phyloP scores from a whole-genome alignment of 1,140 invertebrate species.

The Drosophila athabasca region DNA sequence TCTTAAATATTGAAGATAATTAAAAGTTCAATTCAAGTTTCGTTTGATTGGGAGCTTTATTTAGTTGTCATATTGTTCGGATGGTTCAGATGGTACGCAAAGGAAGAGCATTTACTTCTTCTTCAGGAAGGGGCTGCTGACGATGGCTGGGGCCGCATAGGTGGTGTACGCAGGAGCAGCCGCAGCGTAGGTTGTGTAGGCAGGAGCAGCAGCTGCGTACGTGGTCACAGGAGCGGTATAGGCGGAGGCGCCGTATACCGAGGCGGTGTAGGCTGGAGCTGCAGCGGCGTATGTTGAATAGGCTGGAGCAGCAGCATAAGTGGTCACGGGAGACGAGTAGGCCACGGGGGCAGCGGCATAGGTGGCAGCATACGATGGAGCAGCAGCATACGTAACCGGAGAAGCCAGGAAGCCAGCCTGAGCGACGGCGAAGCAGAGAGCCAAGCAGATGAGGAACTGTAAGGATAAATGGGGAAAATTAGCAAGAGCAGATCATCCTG shows the following conservation, averaged over 20 bases:
- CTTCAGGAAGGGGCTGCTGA: slow-evolving; percentile 74
- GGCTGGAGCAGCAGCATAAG: slow-evolving; percentile 42
- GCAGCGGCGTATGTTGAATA: slow-evolving; percentile 59
- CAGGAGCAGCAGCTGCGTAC: slow-evolving; percentile 43
- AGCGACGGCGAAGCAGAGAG: slow-evolving; percentile 70
- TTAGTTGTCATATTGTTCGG: slow-evolving; percentile 27
- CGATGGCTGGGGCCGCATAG: slow-evolving; percentile 47
- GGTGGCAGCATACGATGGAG: slow-evolving; percentile 56
- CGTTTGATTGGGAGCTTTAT: slow-evolving; percentile 45
- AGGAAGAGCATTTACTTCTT: slow-evolving; percentile 59
- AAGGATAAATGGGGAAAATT: slow-evolving; percentile 9
- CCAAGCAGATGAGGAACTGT: slow-evolving; percentile 75
- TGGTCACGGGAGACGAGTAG: slow-evolving; percentile 55
- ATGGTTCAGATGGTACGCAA: background rate
- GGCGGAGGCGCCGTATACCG: slow-evolving; percentile 29
- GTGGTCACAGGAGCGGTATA: slow-evolving; percentile 44
- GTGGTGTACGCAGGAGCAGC: slow-evolving; percentile 36
- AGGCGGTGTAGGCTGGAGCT: slow-evolving; percentile 61
- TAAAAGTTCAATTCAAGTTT: background rate
- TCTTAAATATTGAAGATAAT: background rate
- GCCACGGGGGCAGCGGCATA: slow-evolving; percentile 64
- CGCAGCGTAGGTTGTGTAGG: slow-evolving; percentile 51
- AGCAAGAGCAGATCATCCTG: background rate
- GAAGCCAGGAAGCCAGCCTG: slow-evolving; percentile 70
- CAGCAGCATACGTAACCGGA: slow-evolving; percentile 61